Percentiles rank a stretch among this genome's conserved stretches.
phyloP scores from a whole-genome alignment of 2,113 vertebrate species.

The Pelobates fuscus region DNA sequence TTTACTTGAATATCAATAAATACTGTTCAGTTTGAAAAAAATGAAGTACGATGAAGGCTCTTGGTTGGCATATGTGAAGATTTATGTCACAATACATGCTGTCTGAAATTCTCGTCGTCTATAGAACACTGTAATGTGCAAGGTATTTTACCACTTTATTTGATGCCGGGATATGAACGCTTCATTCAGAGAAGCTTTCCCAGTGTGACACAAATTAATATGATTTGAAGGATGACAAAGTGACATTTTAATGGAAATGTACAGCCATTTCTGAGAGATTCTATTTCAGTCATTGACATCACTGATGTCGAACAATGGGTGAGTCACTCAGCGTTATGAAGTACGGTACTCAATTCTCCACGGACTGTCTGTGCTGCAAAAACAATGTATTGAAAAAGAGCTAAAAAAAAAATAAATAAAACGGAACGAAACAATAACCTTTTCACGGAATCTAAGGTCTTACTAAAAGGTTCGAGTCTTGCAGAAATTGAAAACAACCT shows the following conservation, averaged over 20 bases:
- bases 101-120: neutral
- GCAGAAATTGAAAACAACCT: too few relatives aligned
- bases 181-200: neutral
- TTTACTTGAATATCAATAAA: too few relatives aligned
- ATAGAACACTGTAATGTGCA: neutral
- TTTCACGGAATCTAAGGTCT: too few relatives aligned
- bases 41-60: too few relatives aligned
- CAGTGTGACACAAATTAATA: neutral
- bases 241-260: slow-evolving; percentile 33
- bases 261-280: slow-evolving; percentile 8
- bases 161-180: neutral
- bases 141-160: neutral
- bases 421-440: too few relatives aligned
- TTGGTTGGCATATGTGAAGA: too few relatives aligned
- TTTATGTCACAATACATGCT: neutral
- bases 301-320: slow-evolving; percentile 22
- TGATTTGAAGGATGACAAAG: slow-evolving; percentile 18
- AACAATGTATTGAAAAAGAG: slow-evolving; percentile 1
- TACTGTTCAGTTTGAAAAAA: too few relatives aligned
- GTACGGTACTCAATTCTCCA: neutral
- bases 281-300: slow-evolving; percentile 34
- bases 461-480: too few relatives aligned
- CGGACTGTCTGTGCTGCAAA: neutral
- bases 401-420: too few relatives aligned
- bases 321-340: slow-evolving; percentile 10